phyloP scores from a whole-genome alignment of 2,113 vertebrate genomes.

The Rhombomys opimus region DNA sequence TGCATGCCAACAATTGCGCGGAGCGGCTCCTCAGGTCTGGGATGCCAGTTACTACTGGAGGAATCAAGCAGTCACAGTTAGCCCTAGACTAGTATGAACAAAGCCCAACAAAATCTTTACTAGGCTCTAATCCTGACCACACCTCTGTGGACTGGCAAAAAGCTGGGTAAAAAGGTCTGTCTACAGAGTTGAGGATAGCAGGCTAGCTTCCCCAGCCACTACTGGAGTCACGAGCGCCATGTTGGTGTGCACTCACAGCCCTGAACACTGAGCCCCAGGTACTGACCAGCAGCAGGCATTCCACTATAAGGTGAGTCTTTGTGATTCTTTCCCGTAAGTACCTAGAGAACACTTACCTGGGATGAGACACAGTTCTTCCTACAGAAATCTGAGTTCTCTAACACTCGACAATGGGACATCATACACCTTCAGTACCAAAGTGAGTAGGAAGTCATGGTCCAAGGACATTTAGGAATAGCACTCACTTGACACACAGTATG shows the following conservation, averaged over 20 bases:
- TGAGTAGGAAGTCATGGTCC: background rate
- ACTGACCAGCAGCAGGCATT: background rate
- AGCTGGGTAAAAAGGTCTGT: background rate
- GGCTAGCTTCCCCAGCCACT: background rate
- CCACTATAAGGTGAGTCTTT: background rate
- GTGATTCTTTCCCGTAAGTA: background rate
- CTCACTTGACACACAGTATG: background rate
- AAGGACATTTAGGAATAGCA: background rate
- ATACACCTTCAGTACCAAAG: background rate
- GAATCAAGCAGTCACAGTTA: background rate
- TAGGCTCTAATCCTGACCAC: background rate
- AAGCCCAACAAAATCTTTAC: background rate
- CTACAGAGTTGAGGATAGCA: background rate
- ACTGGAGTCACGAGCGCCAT: background rate
- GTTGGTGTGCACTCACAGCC: background rate
- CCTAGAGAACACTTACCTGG: background rate
- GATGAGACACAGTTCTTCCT: accelerated
- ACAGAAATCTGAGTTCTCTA: background rate
- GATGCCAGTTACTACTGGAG: background rate
- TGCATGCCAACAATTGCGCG: too few species aligned
- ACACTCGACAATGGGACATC: background rate
- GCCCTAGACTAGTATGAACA: background rate
- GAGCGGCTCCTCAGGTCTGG: background rate
- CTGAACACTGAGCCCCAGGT: too few species aligned
- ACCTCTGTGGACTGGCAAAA: background rate